Percentiles rank a stretch among this genome's conserved stretches.
Evolutionary conservation across 2,797 vertebrate species (phyloP).

Genomic region (Sebastiscus albofasciatus): DNA sequence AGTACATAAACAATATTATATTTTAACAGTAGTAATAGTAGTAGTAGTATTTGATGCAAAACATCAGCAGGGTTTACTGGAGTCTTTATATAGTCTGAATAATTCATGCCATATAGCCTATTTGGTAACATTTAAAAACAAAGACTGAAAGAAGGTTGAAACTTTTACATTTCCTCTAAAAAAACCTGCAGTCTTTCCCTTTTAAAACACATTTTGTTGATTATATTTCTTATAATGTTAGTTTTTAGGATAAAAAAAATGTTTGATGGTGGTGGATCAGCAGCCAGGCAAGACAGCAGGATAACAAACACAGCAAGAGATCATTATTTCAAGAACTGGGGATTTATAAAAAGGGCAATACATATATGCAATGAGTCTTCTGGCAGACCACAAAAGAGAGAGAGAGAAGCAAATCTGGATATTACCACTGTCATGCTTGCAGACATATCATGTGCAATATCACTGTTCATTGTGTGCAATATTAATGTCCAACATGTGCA

Average conservation of each 20-base stretch:
- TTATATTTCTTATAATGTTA: not conserved
- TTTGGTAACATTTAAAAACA: not conserved
- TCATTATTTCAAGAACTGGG: not conserved
- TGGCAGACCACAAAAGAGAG: not conserved
- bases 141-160: not conserved
- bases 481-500: no score
- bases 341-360: not conserved
- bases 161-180: not conserved
- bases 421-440: not conserved
- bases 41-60: not conserved
- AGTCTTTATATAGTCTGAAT: not conserved
- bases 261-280: constrained; percentile 49
- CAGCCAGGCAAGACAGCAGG: constrained; percentile 51
- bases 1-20: not conserved
- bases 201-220: not conserved
- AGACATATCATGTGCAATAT: no score
- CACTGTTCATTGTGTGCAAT: no score
- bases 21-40: not conserved
- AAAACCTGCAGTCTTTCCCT: no score
- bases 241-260: not conserved
- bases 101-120: not conserved
- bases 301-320: constrained; percentile 56
- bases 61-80: not conserved
- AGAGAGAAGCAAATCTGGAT: not conserved
- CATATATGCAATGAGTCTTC: not conserved